Evolutionary conservation across 2,888 invertebrate species (phyloP).

Genomic region (Auanema freiburgensis): DNA sequence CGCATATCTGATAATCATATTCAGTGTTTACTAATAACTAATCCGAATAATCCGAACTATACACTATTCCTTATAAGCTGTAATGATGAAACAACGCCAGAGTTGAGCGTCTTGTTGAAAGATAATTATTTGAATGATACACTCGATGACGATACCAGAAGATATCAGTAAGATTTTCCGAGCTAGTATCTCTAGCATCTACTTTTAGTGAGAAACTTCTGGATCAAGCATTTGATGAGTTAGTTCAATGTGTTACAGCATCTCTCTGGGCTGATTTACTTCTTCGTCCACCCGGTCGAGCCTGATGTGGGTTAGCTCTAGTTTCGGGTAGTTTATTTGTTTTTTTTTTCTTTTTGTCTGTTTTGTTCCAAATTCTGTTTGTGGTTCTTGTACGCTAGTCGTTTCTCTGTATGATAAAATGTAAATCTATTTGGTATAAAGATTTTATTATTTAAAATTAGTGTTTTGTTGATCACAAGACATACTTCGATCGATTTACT

Average conservation of each 20-base stretch:
- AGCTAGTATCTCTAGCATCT: neutral
- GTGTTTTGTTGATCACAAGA: no score
- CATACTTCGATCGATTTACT: no score
- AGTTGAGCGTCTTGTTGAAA: constrained; percentile 15
- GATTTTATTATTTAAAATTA: no score
- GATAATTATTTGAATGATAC: neutral
- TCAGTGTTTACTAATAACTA: constrained; percentile 29
- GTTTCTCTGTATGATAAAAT: no score
- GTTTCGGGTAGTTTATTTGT: neutral
- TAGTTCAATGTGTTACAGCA: constrained; percentile 18
- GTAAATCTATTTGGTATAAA: no score
- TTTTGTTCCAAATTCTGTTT: no score
- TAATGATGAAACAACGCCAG: constrained; percentile 10
- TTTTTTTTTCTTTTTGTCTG: neutral
- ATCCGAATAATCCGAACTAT: constrained; percentile 21
- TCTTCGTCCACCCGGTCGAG: constrained; percentile 13
- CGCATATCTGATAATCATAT: neutral
- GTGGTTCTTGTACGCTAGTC: no score
- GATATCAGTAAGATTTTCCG: neutral
- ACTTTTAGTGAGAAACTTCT: constrained; percentile 10
- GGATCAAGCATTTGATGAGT: constrained; percentile 21
- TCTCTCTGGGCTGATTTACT: constrained; percentile 22
- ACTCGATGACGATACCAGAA: neutral
- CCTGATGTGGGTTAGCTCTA: neutral
- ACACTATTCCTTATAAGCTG: constrained; percentile 14